Conservation (phyloP, 2,113 vertebrate species). For the Cavia porcellus region DNA sequence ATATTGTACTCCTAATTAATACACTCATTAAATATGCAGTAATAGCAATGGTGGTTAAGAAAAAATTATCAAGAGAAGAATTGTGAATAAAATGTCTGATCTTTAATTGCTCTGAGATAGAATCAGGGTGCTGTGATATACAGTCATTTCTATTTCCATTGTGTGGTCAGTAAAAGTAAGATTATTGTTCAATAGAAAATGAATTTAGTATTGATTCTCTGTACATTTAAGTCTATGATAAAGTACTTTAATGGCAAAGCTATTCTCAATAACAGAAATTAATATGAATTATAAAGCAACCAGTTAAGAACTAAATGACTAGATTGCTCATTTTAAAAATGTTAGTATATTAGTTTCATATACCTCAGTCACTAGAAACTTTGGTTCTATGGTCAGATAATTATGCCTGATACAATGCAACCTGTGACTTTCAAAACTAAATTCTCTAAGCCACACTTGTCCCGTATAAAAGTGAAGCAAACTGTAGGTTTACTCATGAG, state of each 20-base stretch:
- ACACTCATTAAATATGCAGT: slow-evolving; percentile 36
- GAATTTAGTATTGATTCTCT: slow-evolving; percentile 68
- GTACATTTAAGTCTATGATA: slow-evolving; percentile 48
- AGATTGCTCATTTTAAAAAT: slow-evolving; percentile 51
- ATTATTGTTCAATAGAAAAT: slow-evolving; percentile 69
- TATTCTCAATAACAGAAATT: slow-evolving; percentile 45
- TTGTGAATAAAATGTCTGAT: not conserved
- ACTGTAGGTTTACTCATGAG: not conserved
- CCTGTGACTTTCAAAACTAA: not conserved
- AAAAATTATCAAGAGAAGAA: slow-evolving; percentile 31
- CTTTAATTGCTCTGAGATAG: slow-evolving; percentile 65
- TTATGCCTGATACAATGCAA: not conserved
- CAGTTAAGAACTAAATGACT: slow-evolving; percentile 22
- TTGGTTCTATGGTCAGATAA: not conserved
- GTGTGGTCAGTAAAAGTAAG: slow-evolving; percentile 51
- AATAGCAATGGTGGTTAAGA: not conserved
- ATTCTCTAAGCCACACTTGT: not conserved
- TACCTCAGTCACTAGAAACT: not conserved
- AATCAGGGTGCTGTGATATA: not conserved
- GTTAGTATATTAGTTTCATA: not conserved
- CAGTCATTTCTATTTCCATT: slow-evolving; percentile 50
- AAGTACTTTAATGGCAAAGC: not conserved
- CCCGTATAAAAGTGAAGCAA: not conserved
- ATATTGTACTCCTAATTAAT: not conserved
- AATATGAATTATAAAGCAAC: slow-evolving; percentile 60